Evolutionary conservation across 2,888 invertebrate genomes (phyloP), one percentile per base, ranked within the genome.

Genomic region (Sphecodes monilicornis): DNA sequence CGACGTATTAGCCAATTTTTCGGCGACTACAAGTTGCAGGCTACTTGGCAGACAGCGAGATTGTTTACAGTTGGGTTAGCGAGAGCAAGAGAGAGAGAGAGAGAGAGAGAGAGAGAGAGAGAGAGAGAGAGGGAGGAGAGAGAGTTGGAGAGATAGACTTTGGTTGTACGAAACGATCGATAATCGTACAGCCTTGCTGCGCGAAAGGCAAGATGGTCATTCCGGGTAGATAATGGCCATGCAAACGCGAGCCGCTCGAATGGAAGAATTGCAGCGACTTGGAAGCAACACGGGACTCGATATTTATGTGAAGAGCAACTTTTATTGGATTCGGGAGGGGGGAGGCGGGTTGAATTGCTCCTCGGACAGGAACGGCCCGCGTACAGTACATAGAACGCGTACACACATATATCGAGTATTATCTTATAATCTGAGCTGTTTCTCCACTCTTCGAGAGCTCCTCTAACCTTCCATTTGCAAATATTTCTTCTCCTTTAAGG

Each of bases 61-160:
- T 41, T 74, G 74, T 74, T 64, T 74, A 43, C 60, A 10, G 32
- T n/a, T n/a, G n/a, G n/a, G n/a, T n/a, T n/a, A n/a, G 32, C 22
- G 22, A 64, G 22, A 18, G 18, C 32, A 5, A 29, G 60, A 18
- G 60, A 2, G 13, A 43, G 13, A 43, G 43, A 8, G 16, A 43
- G 11, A 43, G 3, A 43, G 43, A 43, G 13, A 43, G 13, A 43
- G 13, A 8, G 1, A 11, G 11, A 43, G 16, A 43, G 11, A 11
- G 13, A 5, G 13, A 60, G 16, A 16, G 29, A 16, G 1, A 5
- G 16, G 4, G 26, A n/a, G 54, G 1, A 26, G 26, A 57, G 26
- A 13, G 26, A 57, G 57, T 4, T 1, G 26, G 57, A 57, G 1
- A 57, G 26, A 60, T 29, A 16, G 16, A 16, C 6, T 60, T 16